Evolutionary conservation across 1,140 invertebrate species (phyloP), one percentile per base, ranked within the genome.

Genomic region (Kradibia gibbosae): DNA sequence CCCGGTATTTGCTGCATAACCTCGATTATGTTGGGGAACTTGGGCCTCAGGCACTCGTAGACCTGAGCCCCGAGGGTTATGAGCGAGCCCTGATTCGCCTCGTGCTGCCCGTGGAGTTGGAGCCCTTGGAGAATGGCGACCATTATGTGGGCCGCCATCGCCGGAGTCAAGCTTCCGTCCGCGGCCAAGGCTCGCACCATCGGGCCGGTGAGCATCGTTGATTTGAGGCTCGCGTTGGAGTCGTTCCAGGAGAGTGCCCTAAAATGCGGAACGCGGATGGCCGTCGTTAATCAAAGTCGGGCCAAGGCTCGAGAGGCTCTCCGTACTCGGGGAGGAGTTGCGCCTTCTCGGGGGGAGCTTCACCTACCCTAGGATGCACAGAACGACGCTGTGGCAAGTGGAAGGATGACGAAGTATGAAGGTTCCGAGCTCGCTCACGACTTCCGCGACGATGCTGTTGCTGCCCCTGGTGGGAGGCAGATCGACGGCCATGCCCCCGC

Each of bases 191-290:
- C 91, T 34, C 93, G 91, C 82, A 95, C 93, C 71, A 95, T 93
- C 0, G 94, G 94, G 76, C 93, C 93, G 31, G 95, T 93, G 45
- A 97, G 91, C 50, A 93, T 92, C 5, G 94, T 94, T 17, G 96
- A 95, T 87, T 95, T 96, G 80, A 96, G 90, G 86, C 95, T 96
- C 42, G 94, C 94, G 70, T 93, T 94, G 77, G 96, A 96, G 87
- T 98, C 97, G 84, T 95, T 95, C 97, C 97, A 98, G 36, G 94
- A 95, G 7, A 98, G 89, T n/a, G 95, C 95, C 74, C 94, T 95
- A 82, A 82, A 53, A 73, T 73, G 3, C n/a, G n/a, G n/a, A n/a
- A n/a, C n/a, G n/a, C n/a, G n/a, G n/a, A n/a, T n/a, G n/a, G n/a
- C n/a, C n/a, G n/a, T n/a, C n/a, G n/a, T n/a, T n/a, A n/a, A n/a